phyloP scores from a whole-genome alignment of 2,888 invertebrate genomes.

The Parnassius glacialis region DNA sequence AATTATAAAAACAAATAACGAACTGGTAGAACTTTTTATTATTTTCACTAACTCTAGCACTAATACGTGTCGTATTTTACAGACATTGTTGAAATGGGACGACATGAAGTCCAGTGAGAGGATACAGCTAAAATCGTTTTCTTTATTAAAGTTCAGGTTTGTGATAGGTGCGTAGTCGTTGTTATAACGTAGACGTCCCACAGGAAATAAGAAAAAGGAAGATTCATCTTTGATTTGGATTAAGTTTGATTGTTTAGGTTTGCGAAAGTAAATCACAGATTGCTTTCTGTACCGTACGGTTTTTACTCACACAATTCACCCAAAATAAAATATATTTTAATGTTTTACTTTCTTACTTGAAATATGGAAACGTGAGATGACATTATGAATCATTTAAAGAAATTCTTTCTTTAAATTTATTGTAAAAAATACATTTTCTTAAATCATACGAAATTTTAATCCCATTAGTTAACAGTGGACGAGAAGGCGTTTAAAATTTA shows the following conservation, averaged over 20 bases:
- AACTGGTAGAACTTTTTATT: slow-evolving; percentile 13
- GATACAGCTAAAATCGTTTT: slow-evolving; percentile 54
- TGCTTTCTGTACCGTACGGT: too few species aligned
- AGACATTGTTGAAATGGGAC: slow-evolving; percentile 54
- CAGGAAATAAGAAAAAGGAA: slow-evolving; percentile 61
- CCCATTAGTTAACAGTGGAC: too few species aligned
- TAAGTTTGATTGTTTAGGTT: slow-evolving; percentile 38
- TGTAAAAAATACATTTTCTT: too few species aligned
- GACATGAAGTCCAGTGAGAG: slow-evolving; percentile 49
- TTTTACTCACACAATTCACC: too few species aligned
- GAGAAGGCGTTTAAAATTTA: slow-evolving; percentile 4
- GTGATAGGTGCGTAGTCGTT: slow-evolving; percentile 58
- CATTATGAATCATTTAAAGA: too few species aligned
- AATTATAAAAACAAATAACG: slow-evolving; percentile 8
- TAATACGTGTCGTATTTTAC: slow-evolving; percentile 52
- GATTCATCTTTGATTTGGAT: slow-evolving; percentile 41
- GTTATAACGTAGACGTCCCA: slow-evolving; percentile 55
- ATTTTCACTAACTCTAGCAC: slow-evolving; percentile 9
- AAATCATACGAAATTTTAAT: too few species aligned
- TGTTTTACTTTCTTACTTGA: too few species aligned
- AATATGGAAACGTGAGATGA: too few species aligned
- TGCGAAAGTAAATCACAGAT: slow-evolving; percentile 43
- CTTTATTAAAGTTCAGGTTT: slow-evolving; percentile 56
- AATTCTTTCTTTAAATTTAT: too few species aligned
- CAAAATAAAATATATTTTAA: too few species aligned